These are phyloP conservation scores for Dicentrarchus labrax DNA, from an alignment of 2,113 vertebrate genomes.

Conservation along the genomic window DNA sequence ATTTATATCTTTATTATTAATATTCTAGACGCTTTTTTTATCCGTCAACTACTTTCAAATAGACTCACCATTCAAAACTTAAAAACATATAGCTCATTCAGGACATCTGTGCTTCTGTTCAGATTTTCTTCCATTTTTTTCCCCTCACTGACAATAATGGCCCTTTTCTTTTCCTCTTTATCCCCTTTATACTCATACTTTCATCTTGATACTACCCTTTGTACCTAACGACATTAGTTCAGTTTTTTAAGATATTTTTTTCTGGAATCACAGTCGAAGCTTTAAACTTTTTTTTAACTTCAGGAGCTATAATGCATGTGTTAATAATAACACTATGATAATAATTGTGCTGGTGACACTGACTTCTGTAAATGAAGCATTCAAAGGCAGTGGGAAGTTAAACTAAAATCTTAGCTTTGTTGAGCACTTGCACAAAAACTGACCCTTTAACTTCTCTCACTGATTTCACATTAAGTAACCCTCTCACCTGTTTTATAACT, in stretches of 20 bases:
- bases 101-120: neutral
- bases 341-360: neutral
- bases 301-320: neutral
- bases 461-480: neutral
- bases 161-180: neutral
- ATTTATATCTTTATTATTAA: constrained; percentile 28
- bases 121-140: neutral
- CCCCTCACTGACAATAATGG: no score
- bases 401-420: neutral
- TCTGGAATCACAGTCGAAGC: neutral
- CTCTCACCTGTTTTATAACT: neutral
- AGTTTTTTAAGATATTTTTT: constrained; percentile 11
- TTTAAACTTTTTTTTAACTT: constrained; percentile 18
- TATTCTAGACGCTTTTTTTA: neutral
- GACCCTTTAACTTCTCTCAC: neutral
- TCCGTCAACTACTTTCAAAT: neutral
- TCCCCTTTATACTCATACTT: neutral
- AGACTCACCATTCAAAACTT: neutral
- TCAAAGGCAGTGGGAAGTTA: neutral
- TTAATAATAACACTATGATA: no score
- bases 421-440: neutral
- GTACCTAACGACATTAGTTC: neutral
- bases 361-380: neutral
- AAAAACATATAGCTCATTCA: neutral
- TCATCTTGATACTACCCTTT: neutral